Percentiles rank a stretch among this genome's conserved stretches.
These are phyloP conservation scores for Felis chaus DNA, from an alignment of 2,113 vertebrate genomes.

Conservation along the genomic window DNA sequence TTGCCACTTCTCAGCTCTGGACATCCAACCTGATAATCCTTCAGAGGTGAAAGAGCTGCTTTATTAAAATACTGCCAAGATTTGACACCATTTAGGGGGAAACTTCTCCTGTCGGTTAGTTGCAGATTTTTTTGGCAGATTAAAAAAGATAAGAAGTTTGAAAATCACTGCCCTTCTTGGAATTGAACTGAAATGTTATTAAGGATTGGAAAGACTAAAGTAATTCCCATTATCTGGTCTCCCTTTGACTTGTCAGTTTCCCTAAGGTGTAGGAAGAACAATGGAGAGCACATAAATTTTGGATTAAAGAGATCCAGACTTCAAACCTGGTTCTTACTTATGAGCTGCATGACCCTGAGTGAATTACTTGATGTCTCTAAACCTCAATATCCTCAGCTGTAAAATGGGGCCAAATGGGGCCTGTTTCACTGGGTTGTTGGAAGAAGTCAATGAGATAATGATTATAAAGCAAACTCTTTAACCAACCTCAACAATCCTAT, in stretches of 20 bases:
- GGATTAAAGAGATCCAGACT: not conserved
- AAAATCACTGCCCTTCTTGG: not conserved
- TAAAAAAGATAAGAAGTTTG: constrained; percentile 30
- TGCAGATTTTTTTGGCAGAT: not conserved
- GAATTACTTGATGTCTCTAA: not conserved
- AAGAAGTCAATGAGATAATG: not conserved
- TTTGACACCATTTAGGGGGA: not conserved
- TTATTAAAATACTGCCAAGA: not conserved
- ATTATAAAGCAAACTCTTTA: constrained; percentile 9
- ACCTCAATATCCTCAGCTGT: constrained; percentile 37
- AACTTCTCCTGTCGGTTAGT: not conserved
- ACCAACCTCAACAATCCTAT: not conserved
- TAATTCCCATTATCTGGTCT: not conserved
- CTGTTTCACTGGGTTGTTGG: not conserved
- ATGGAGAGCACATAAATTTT: not conserved
- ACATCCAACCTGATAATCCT: not conserved
- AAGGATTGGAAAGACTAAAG: not conserved
- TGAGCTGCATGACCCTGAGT: not conserved
- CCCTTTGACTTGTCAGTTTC: not conserved
- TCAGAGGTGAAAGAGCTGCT: not conserved
- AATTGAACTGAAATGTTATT: not conserved
- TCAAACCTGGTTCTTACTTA: not conserved
- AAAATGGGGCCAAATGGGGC: constrained; percentile 10
- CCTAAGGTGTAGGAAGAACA: not conserved
- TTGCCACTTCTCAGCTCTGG: not conserved